Percentiles rank a stretch among this genome's conserved stretches.
Conservation (phyloP, 2,113 vertebrate genomes). For the Notothenia coriiceps region DNA sequence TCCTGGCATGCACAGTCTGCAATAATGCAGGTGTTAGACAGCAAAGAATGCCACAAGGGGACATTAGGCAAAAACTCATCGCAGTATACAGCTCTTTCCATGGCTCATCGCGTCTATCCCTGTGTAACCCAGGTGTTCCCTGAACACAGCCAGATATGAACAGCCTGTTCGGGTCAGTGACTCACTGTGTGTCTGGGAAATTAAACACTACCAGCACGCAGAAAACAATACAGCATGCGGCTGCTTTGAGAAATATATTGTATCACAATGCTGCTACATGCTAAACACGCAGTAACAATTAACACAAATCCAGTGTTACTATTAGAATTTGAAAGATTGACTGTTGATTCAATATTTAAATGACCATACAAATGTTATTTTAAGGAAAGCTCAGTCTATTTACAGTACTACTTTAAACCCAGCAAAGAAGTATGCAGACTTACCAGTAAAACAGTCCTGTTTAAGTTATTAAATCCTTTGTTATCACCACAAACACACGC, state of each 20-base stretch:
- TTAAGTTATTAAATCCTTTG: constrained; percentile 45
- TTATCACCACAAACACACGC: constrained; percentile 49
- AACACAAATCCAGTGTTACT: background rate
- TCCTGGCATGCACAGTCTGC: constrained; percentile 45
- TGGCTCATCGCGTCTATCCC: constrained; percentile 33
- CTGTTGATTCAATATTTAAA: background rate
- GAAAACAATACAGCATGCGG: constrained; percentile 8
- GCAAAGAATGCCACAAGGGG: constrained; percentile 41
- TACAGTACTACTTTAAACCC: background rate
- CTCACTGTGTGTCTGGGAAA: constrained; percentile 58
- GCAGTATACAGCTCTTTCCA: constrained; percentile 19
- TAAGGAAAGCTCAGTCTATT: background rate
- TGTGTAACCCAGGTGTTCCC: constrained; percentile 64
- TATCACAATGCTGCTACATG: background rate
- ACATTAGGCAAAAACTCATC: constrained; percentile 58
- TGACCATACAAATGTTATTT: background rate
- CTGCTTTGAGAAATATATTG: background rate
- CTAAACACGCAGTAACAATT: background rate
- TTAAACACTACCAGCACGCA: constrained; percentile 1
- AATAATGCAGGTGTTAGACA: constrained; percentile 61
- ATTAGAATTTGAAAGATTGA: background rate
- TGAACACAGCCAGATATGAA: constrained; percentile 53
- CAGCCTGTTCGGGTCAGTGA: constrained; percentile 52
- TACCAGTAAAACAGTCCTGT: constrained; percentile 52
- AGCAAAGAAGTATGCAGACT: constrained; percentile 46